A percentile compares a stretch with the other conserved stretches of the same genome.
phyloP scores from a whole-genome alignment of 1,140 invertebrate genomes.

The Zaprionus davidi region DNA sequence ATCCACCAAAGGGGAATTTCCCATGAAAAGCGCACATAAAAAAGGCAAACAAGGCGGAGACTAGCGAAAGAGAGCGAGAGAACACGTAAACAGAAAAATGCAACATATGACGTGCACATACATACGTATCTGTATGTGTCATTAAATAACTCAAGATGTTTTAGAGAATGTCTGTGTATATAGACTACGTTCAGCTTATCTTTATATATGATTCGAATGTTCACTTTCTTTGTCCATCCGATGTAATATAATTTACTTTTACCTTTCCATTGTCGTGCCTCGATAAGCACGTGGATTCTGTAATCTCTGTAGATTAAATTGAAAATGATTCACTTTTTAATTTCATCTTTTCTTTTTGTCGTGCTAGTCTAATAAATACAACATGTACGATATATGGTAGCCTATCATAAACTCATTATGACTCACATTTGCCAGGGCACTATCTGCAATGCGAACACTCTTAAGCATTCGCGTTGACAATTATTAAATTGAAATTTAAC shows the following conservation, averaged over 20 bases:
- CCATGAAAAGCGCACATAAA: slow-evolving; percentile 24
- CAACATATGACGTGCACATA: not conserved
- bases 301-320: slow-evolving; percentile 3
- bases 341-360: not conserved
- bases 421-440: slow-evolving; percentile 8
- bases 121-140: not conserved
- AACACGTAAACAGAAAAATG: not conserved
- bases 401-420: slow-evolving; percentile 28
- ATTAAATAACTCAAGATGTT: not conserved
- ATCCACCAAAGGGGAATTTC: slow-evolving; percentile 28
- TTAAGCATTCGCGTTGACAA: slow-evolving; percentile 2
- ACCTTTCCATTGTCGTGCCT: not conserved
- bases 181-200: not conserved
- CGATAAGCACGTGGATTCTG: not conserved
- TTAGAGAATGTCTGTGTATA: not conserved
- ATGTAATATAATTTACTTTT: too few species aligned
- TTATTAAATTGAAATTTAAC: slow-evolving; percentile 34
- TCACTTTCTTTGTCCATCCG: not conserved
- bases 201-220: not conserved
- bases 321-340: slow-evolving; percentile 24
- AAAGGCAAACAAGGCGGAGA: slow-evolving; percentile 23
- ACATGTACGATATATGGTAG: slow-evolving; percentile 10
- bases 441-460: not conserved
- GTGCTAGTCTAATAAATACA: slow-evolving; percentile 30
- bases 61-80: not conserved